Base-by-base conservation (phyloP, 2,888 invertebrate species). In the Lasioglossum malachurum region DNA sequence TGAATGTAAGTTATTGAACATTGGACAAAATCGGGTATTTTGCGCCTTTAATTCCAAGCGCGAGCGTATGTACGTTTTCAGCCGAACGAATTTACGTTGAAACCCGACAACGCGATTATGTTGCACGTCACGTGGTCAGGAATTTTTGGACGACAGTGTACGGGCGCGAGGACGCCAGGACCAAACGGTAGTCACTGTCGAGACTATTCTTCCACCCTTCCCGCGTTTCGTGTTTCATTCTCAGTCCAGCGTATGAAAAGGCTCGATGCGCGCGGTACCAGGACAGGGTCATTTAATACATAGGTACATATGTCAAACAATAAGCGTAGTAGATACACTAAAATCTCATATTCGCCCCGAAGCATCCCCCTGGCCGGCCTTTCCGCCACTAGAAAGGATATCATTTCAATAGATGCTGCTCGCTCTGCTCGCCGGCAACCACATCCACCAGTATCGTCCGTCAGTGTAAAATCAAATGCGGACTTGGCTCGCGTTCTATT, bases 241-340 rank as follows among this genome's bases (percentile, higher is more conserved):
- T 87, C 71, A 74, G 80, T 77, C 75, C 67, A 31, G 38, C 60
- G 73, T 76, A 85, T 84, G 86, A 84, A 89, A 91, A 86, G 90
- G 78, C 83, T 87, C 75, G 88, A 86, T 73, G 67, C 74, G 60
- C 75, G 19, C 35, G 69, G 49, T 23, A 71, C 69, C 69, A 49
- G 79, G 77, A 69, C 64, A 75, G 82, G 75, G 83, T 76, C 80
- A 90, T 83, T 90, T 84, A 84, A 91, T 87, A 83, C 85, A 80
- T 86, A 79, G 89, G 76, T 89, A 91, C 86, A 83, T 83, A 83
- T 83, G 86, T 78, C 89, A 78, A 83, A 85, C 82, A 89, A 88
- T 83, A 82, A 88, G 76, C 80, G 78, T 46, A 79, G 82, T 82
- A 89, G 81, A 89, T 86, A 84, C 83, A 83, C 86, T 88, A 86